Evolutionary conservation across 2,888 invertebrate genomes (phyloP), one percentile per base, ranked within the genome.

Genomic region (Holacanthella duospinosa): DNA sequence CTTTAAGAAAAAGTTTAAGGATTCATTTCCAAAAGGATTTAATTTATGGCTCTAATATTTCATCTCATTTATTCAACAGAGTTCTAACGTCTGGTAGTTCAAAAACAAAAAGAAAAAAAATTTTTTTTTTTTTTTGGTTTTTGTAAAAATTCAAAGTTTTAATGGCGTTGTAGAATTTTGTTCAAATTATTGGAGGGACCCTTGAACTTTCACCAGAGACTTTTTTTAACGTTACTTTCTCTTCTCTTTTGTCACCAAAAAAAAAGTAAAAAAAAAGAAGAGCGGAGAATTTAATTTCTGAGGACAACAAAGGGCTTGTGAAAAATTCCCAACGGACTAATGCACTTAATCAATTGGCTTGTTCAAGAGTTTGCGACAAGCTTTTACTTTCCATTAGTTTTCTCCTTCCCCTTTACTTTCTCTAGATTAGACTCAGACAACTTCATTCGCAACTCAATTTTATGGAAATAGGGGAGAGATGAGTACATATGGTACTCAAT

Each of bases 261-360:
- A 25, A 28, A n/a, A 29, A 24, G 29, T 28, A 55, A 21, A 56
- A 60, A 60, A 61, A 21, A 21, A 43, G 29, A 16, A 55, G 29
- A 55, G 27, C 55, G 43, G 53, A 29, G 29, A 48, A 55, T 36
- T 36, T 36, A 36, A 36, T 36, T 36, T 36, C 16, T 36, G 36
- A 16, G 16, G 36, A 36, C 36, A 36, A 36, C 36, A 36, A 36
- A 36, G 16, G 36, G 21, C 19, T 48, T 21, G 48, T n/a, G 12
- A 36, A 36, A 36, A 36, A 63, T 64, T 59, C 64, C 64, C 64
- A 43, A n/a, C 26, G 64, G 64, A 62, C 56, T 62, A 62, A 64
- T 62, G 62, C 66, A 66, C 64, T 66, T 64, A 66, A 66, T 66
- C 66, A 66, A 66, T 66, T 66, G 64, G 43, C 64, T 64, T 48